These are phyloP conservation scores for Pempheris klunzingeri DNA, from an alignment of 2,797 vertebrate genomes.

Conservation along the genomic window DNA sequence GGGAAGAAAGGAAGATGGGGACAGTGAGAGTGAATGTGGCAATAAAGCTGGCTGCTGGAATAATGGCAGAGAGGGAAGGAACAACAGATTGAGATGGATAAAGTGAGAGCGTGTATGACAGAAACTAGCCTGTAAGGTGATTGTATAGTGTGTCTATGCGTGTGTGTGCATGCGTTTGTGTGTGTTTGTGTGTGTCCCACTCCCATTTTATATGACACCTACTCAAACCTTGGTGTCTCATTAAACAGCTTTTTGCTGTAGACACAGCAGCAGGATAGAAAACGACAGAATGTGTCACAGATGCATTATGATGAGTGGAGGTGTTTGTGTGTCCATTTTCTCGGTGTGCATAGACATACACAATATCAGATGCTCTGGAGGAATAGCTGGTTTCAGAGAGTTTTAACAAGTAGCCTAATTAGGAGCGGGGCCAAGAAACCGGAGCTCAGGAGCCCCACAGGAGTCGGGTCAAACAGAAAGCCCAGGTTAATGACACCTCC, in stretches of 20 bases:
- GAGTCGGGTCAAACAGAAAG: constrained; percentile 79
- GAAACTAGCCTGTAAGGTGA: constrained; percentile 61
- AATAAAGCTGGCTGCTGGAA: constrained; percentile 74
- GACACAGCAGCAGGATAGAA: constrained; percentile 68
- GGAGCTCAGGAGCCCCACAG: constrained; percentile 70
- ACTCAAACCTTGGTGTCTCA: constrained; percentile 84
- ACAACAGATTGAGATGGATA: constrained; percentile 74
- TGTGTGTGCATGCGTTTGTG: constrained; percentile 44
- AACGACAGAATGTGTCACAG: constrained; percentile 69
- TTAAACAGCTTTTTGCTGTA: constrained; percentile 83
- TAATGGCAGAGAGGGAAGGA: constrained; percentile 72
- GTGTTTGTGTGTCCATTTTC: constrained; percentile 74
- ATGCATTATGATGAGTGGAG: constrained; percentile 74
- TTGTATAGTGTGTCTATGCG: constrained; percentile 40
- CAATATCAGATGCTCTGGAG: constrained; percentile 69
- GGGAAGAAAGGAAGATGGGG: constrained; percentile 50
- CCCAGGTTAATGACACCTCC: constrained; percentile 89
- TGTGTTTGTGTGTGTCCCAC: constrained; percentile 39
- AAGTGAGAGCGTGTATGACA: constrained; percentile 72
- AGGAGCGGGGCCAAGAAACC: constrained; percentile 73
- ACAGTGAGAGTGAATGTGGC: constrained; percentile 74
- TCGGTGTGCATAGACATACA: constrained; percentile 62
- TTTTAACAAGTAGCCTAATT: constrained; percentile 86
- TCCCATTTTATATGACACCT: constrained; percentile 73
- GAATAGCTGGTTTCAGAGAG: constrained; percentile 67